These are phyloP conservation scores for Crotalus helleri DNA, from an alignment of 2,113 vertebrate species.

Conservation along the genomic window DNA sequence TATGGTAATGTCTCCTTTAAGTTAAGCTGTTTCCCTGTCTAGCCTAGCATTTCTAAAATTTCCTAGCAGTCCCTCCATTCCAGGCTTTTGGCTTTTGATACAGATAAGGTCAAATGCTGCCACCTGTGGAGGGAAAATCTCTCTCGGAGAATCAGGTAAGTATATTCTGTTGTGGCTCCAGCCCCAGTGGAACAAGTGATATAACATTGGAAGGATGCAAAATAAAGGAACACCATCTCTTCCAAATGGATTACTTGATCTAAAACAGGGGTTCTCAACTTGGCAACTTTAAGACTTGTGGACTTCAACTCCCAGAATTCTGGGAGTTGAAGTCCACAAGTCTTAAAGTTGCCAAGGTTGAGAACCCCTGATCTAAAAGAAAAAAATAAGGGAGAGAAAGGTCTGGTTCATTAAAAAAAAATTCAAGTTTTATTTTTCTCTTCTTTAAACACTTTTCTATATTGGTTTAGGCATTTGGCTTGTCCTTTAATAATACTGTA, in stretches of 20 bases:
- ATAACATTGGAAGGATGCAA: background rate
- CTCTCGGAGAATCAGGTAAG: background rate
- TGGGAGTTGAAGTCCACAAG: too few species aligned
- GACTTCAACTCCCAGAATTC: too few species aligned
- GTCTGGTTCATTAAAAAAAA: background rate
- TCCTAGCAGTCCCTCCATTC: background rate
- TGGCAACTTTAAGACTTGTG: too few species aligned
- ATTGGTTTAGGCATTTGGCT: background rate
- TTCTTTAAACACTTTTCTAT: conserved; percentile 15
- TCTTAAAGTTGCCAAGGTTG: too few species aligned
- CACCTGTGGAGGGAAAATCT: background rate
- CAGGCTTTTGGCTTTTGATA: background rate
- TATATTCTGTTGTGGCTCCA: background rate
- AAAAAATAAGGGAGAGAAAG: background rate
- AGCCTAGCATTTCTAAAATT: background rate
- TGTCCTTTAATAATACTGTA: conserved; percentile 23
- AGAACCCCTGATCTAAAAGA: too few species aligned
- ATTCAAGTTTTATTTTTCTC: background rate
- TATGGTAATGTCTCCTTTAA: background rate
- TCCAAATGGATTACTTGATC: background rate
- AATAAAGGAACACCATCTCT: background rate
- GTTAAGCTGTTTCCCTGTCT: background rate
- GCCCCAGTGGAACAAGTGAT: background rate
- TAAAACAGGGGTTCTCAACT: background rate
- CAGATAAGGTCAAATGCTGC: background rate